phyloP scores from a whole-genome alignment of 2,888 invertebrate genomes.

The Meteorus cinctellus region DNA sequence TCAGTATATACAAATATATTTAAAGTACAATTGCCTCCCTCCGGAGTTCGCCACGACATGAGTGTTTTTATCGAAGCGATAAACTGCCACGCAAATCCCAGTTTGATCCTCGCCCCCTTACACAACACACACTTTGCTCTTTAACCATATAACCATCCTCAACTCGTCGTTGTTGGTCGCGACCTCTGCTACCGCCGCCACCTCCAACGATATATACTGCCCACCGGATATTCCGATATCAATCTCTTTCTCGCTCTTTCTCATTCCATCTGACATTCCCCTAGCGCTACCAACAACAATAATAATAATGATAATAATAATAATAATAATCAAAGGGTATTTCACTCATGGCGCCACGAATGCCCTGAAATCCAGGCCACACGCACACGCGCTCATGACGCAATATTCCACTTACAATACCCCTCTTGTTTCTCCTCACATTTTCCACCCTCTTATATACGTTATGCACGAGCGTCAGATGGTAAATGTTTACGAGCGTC shows the following conservation, averaged over 20 bases:
- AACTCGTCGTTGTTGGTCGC: neutral
- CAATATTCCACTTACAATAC: conserved; percentile 45
- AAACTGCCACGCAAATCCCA: conserved; percentile 34
- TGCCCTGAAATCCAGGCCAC: conserved; percentile 50
- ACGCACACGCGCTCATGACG: conserved; percentile 45
- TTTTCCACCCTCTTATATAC: conserved; percentile 25
- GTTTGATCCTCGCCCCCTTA: conserved; percentile 30
- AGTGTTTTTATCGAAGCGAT: conserved; percentile 22
- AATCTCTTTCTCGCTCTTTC: conserved; percentile 28
- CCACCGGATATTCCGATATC: conserved; percentile 47
- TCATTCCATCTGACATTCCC: conserved; percentile 47
- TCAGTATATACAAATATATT: neutral
- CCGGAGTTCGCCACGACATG: neutral
- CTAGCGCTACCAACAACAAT: conserved; percentile 50
- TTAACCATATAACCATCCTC: neutral
- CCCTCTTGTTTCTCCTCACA: conserved; percentile 12
- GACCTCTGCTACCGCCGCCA: conserved; percentile 11
- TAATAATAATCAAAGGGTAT: conserved; percentile 47
- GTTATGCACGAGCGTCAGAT: conserved; percentile 20
- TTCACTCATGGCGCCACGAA: conserved; percentile 39
- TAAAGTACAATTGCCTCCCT: neutral
- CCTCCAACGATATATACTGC: conserved; percentile 28
- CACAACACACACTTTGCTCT: conserved; percentile 8
- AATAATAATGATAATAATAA: conserved; percentile 45
- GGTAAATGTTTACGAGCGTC: conserved; percentile 38